Conservation (phyloP, 1,140 invertebrate genomes). For the Homalodisca vitripennis region DNA sequence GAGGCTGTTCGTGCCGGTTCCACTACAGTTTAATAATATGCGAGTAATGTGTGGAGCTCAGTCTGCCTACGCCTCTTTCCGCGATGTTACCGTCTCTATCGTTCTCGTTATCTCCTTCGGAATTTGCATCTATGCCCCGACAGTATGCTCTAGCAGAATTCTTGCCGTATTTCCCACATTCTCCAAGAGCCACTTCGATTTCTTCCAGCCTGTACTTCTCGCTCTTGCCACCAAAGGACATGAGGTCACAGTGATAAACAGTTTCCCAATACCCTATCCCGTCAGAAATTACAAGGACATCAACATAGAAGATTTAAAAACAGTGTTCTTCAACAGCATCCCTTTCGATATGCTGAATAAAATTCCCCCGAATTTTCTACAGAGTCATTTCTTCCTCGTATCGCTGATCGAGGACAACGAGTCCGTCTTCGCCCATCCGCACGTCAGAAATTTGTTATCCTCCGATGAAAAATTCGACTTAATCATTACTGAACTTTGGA, state of each 20-base stretch:
- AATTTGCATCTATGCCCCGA: too few species aligned
- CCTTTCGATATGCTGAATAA: slow-evolving; percentile 41
- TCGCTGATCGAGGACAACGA: background rate
- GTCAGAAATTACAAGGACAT: slow-evolving; percentile 37
- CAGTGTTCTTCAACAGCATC: slow-evolving; percentile 47
- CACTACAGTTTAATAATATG: too few species aligned
- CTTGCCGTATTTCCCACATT: slow-evolving; percentile 43
- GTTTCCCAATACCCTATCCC: slow-evolving; percentile 42
- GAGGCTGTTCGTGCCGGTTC: too few species aligned
- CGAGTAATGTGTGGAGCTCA: too few species aligned
- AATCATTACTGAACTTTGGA: slow-evolving; percentile 39
- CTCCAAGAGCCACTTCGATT: slow-evolving; percentile 45
- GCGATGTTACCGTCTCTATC: too few species aligned
- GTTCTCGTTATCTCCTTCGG: too few species aligned
- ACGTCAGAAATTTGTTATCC: slow-evolving; percentile 30
- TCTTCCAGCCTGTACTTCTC: slow-evolving; percentile 44
- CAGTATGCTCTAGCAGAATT: too few species aligned
- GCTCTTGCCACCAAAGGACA: slow-evolving; percentile 45
- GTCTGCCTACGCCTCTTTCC: too few species aligned
- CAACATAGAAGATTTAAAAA: slow-evolving; percentile 12
- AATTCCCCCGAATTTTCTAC: background rate
- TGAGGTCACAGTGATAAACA: slow-evolving; percentile 43
- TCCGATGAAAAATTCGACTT: slow-evolving; percentile 35
- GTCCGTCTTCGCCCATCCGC: background rate
- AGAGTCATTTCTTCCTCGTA: background rate